Percentiles rank a stretch among this genome's conserved stretches.
These are phyloP conservation scores for Thunnus albacares DNA, from an alignment of 2,797 vertebrate genomes.

Conservation along the genomic window DNA sequence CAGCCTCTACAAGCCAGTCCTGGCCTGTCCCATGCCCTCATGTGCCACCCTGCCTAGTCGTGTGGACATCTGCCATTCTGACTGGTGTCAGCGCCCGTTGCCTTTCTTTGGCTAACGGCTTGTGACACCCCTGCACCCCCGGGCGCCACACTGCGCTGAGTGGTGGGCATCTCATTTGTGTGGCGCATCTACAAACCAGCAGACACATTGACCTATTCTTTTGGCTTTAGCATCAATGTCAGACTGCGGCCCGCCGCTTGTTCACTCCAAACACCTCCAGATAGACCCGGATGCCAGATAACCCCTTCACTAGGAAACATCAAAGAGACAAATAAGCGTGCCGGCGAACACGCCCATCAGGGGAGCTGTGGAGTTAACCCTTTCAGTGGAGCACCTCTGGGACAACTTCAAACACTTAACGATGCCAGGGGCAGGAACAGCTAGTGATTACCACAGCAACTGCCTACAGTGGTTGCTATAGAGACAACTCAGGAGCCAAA, in stretches of 20 bases:
- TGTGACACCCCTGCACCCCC: slow-evolving; percentile 74
- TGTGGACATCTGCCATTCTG: slow-evolving; percentile 87
- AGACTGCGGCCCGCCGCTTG: slow-evolving; percentile 61
- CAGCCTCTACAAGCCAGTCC: slow-evolving; percentile 67
- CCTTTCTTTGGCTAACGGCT: slow-evolving; percentile 76
- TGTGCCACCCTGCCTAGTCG: slow-evolving; percentile 80
- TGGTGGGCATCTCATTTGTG: slow-evolving; percentile 78
- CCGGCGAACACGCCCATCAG: slow-evolving; percentile 58
- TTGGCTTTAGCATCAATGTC: slow-evolving; percentile 86
- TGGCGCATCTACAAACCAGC: slow-evolving; percentile 74
- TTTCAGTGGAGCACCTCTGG: slow-evolving; percentile 72
- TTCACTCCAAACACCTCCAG: slow-evolving; percentile 73
- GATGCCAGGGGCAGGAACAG: slow-evolving; percentile 77
- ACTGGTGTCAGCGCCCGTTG: slow-evolving; percentile 80
- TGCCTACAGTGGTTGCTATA: slow-evolving; percentile 86
- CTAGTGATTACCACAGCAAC: slow-evolving; percentile 78
- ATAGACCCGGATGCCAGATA: slow-evolving; percentile 71
- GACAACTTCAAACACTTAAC: slow-evolving; percentile 82
- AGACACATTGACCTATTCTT: slow-evolving; percentile 89
- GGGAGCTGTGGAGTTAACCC: slow-evolving; percentile 76
- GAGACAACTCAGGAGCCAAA: slow-evolving; percentile 83
- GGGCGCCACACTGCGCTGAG: slow-evolving; percentile 58
- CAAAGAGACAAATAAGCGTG: slow-evolving; percentile 79
- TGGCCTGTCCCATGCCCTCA: slow-evolving; percentile 74
- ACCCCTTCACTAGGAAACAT: slow-evolving; percentile 72